These are phyloP conservation scores for Labroides dimidiatus DNA, from an alignment of 2,797 vertebrate species.

Conservation along the genomic window DNA sequence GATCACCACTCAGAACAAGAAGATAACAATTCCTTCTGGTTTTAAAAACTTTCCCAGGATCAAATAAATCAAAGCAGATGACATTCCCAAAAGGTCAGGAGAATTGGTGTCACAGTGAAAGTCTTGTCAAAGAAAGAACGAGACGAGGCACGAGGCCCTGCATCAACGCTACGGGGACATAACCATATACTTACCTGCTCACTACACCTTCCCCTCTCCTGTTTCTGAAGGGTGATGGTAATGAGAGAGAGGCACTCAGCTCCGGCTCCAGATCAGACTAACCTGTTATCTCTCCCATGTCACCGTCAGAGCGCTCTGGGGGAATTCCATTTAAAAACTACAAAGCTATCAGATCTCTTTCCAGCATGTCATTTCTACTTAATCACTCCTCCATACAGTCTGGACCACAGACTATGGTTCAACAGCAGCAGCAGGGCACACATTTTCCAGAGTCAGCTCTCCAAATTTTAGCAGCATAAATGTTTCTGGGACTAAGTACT, in stretches of 20 bases:
- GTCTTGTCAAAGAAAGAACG: not conserved
- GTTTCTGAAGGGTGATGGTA: constrained; percentile 14
- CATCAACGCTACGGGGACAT: not conserved
- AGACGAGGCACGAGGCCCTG: not conserved
- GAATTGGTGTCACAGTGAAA: not conserved
- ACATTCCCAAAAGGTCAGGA: no score
- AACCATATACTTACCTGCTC: not conserved
- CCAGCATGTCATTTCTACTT: constrained; percentile 48
- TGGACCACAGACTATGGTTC: constrained; percentile 26
- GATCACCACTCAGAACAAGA: no score
- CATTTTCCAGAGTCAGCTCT: constrained; percentile 7
- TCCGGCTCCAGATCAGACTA: constrained; percentile 34
- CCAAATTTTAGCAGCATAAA: constrained; percentile 20
- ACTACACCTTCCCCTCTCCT: not conserved
- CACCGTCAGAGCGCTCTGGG: constrained; percentile 43
- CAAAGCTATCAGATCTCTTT: constrained; percentile 50
- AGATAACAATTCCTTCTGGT: no score
- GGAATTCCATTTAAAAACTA: constrained; percentile 54
- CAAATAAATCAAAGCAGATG: no score
- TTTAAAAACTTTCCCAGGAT: no score
- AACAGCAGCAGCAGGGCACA: constrained; percentile 15
- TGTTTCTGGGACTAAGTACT: constrained; percentile 7
- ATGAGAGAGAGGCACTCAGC: constrained; percentile 20
- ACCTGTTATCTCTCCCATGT: constrained; percentile 50
- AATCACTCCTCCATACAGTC: constrained; percentile 41